phyloP scores from a whole-genome alignment of 2,113 vertebrate genomes.

The Oreochromis niloticus region DNA sequence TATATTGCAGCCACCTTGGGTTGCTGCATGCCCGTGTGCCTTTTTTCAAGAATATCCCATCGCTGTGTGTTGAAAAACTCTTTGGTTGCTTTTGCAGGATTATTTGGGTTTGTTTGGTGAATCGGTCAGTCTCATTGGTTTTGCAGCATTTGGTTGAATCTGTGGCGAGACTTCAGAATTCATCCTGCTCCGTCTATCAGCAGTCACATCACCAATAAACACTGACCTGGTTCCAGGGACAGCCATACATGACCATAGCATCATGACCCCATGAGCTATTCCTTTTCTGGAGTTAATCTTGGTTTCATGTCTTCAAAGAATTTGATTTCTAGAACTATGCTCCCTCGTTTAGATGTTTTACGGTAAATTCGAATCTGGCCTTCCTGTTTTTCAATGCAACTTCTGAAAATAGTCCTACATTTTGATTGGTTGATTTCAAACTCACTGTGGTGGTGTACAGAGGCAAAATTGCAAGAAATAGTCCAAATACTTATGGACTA shows the following conservation, averaged over 20 bases:
- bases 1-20: not conserved
- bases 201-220: not conserved
- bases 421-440: not conserved
- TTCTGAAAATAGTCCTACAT: not conserved
- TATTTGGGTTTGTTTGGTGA: not conserved
- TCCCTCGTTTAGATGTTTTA: not conserved
- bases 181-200: not conserved
- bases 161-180: not conserved
- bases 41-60: not conserved
- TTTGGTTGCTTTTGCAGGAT: not conserved
- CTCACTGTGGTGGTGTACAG: not conserved
- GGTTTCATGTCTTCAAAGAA: not conserved
- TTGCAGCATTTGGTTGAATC: not conserved
- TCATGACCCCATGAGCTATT: not conserved
- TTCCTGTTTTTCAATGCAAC: not conserved
- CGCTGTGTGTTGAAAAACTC: fast-evolving
- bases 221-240: not conserved
- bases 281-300: not conserved
- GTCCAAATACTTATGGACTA: not conserved
- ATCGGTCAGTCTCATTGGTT: not conserved
- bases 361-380: not conserved
- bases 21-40: not conserved
- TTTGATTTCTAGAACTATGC: not conserved
- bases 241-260: not conserved
- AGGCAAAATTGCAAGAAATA: not conserved